Base-by-base conservation (phyloP, 1,140 invertebrate genomes). In the Spodoptera litura region DNA sequence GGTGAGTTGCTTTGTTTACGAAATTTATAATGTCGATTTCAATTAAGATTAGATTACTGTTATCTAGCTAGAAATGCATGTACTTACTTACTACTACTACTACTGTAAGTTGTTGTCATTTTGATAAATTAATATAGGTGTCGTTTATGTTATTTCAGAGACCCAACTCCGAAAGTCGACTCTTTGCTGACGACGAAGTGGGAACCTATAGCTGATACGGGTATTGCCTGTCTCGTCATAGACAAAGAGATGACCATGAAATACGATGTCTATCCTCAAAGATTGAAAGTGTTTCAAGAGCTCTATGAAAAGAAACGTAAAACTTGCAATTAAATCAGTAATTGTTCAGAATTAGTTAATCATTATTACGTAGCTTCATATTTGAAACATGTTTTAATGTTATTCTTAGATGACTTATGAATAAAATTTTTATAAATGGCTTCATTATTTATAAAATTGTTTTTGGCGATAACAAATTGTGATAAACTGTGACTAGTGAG, bases 231-330 rank as follows among this genome's bases (percentile, higher is more conserved):
- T 77, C 76, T 93, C 13, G 64, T 87, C 0, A 93, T 94, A 52
- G 86, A 90, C 64, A 87, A 91, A 12, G 81, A 85, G 44, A 58
- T 90, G 6, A 85, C 81, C 6, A 91, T 93, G 86, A 89, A 89
- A 38, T 52, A 88, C 12, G 84, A 93, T 58, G 73, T 86, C n/a
- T 87, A 89, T 62, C 83, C 87, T 8, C 74, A 87, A 55, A 88
- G 92, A 66, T 85, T 82, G 49, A 85, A 85, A 77, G 31, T 92
- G 3, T 92, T 84, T 74, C 79, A 88, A 78, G 88, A 92, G 44
- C 76, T 92, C 0, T 93, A 82, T 82, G 82, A 87, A 52, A 92
- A 86, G 13, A 79, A 84, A 68, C 58, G 51, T 27, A 20, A 13
- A 25, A 51, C 25, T 59, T 66, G 74, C 66, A 79, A 52, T 31